Evolutionary conservation across 2,797 vertebrate genomes (phyloP).

Genomic region (Chanos chanos): DNA sequence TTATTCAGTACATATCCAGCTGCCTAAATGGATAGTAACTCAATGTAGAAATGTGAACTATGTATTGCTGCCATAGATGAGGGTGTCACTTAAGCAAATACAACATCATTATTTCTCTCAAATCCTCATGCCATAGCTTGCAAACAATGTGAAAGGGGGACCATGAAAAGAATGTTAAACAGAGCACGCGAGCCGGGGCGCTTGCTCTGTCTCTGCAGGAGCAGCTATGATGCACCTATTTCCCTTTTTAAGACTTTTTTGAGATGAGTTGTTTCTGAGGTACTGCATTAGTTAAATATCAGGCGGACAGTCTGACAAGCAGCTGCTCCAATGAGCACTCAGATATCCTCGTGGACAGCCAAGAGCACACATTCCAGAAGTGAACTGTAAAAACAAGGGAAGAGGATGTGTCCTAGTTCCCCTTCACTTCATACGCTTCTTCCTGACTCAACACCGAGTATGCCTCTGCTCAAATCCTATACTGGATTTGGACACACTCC

Average conservation of each 20-base stretch:
- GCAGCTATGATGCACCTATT: neutral
- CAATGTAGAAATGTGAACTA: constrained; percentile 10
- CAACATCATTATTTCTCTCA: constrained; percentile 6
- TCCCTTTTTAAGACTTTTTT: neutral
- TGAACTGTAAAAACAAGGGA: constrained; percentile 32
- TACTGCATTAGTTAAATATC: constrained; percentile 32
- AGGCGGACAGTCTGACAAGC: constrained; percentile 9
- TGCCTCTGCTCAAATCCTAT: neutral
- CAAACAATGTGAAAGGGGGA: constrained; percentile 8
- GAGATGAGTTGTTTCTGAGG: constrained; percentile 23
- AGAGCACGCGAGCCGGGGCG: constrained; percentile 9
- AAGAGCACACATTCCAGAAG: constrained; percentile 29
- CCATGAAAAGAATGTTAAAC: constrained; percentile 23
- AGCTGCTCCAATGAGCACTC: constrained; percentile 27
- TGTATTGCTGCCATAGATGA: constrained; percentile 13
- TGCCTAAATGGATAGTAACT: neutral
- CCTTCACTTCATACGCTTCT: constrained; percentile 4
- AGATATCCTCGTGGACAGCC: constrained; percentile 25
- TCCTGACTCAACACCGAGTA: constrained; percentile 3
- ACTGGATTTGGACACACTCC: neutral
- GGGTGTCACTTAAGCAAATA: constrained; percentile 16
- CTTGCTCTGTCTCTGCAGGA: neutral
- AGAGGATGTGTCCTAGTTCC: constrained; percentile 9
- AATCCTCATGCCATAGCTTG: constrained; percentile 10
- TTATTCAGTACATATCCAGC: constrained; percentile 8